Evolutionary conservation across 2,113 vertebrate genomes (phyloP).

Genomic region (Oenanthe melanoleuca): DNA sequence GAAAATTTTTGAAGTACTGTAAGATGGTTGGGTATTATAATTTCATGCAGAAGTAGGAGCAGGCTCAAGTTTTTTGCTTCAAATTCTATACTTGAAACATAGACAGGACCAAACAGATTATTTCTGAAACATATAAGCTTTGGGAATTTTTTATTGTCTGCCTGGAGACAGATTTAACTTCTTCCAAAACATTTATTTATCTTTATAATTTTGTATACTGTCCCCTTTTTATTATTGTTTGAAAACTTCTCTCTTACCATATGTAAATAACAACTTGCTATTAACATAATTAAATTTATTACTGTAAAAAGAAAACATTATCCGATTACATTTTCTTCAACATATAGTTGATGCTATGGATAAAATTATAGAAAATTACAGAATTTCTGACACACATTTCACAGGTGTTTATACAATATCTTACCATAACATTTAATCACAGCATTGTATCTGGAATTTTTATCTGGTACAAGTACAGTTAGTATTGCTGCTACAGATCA

Average conservation of each 20-base stretch:
- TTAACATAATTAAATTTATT: neutral
- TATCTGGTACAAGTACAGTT: neutral
- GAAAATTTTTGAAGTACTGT: neutral
- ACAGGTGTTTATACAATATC: neutral
- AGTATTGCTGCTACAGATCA: neutral
- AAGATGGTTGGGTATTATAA: neutral
- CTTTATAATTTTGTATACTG: neutral
- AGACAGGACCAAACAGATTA: neutral
- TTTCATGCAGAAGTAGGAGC: neutral
- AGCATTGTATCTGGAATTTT: neutral
- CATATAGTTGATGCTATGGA: neutral
- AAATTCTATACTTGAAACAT: accelerated
- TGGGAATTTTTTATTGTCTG: neutral
- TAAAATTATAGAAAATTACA: neutral
- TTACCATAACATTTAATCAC: neutral
- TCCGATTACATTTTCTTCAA: neutral
- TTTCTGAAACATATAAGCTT: neutral
- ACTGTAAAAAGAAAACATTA: neutral
- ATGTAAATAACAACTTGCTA: neutral
- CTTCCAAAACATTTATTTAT: neutral
- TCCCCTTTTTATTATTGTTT: neutral
- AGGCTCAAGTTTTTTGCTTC: neutral
- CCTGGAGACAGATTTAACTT: neutral
- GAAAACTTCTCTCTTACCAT: neutral
- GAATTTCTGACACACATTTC: neutral